Evolutionary conservation across 2,797 vertebrate genomes (phyloP).

Genomic region (Schizothorax lantsangensis): DNA sequence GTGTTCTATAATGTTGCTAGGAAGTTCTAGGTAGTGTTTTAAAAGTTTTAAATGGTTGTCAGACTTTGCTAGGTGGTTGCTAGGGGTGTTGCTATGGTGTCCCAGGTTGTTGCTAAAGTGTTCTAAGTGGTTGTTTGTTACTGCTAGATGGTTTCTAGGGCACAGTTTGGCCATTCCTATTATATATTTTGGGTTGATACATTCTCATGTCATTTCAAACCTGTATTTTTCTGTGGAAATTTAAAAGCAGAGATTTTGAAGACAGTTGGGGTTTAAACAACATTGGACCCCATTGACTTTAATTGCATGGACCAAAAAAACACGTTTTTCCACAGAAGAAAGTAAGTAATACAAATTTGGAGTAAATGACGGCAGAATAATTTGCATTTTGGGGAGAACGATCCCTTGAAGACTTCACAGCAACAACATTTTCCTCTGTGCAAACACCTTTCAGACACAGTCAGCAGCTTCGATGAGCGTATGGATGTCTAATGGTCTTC

Average conservation of each 20-base stretch:
- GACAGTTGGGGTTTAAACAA: neutral
- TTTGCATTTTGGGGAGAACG: neutral
- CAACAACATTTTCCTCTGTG: neutral
- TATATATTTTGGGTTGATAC: neutral
- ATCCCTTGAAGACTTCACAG: neutral
- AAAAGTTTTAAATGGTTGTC: neutral
- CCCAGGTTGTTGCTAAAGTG: neutral
- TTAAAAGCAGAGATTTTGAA: too few species aligned
- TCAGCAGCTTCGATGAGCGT: neutral
- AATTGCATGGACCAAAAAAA: too few species aligned
- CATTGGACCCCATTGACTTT: neutral
- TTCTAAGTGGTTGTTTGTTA: neutral
- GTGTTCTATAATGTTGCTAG: neutral
- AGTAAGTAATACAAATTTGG: neutral
- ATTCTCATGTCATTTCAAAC: too few species aligned
- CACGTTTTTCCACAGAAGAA: too few species aligned
- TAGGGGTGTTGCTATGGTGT: neutral
- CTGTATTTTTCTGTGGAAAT: too few species aligned
- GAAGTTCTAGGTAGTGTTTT: neutral
- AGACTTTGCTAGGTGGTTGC: neutral
- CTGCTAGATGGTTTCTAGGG: neutral
- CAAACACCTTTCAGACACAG: neutral
- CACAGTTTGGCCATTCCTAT: neutral
- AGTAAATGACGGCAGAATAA: neutral
- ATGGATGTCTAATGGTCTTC: neutral